Base-by-base conservation (phyloP, 1,140 invertebrate genomes). In the Chelonus insularis region DNA sequence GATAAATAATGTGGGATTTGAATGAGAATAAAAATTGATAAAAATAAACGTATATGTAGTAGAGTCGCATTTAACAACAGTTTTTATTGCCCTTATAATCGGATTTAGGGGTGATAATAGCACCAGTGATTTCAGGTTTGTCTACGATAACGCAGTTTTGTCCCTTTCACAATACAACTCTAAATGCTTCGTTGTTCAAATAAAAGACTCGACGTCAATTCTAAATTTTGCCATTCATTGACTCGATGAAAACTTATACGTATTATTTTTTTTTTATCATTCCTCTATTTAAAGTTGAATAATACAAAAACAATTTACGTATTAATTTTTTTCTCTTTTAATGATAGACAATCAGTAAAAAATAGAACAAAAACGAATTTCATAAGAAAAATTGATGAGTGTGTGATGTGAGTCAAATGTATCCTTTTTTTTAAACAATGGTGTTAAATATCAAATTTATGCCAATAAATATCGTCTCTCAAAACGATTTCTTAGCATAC, bases 91-190 rank as follows among this genome's bases (percentile, higher is more conserved):
- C 70, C 71, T 69, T 65, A 73, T 78, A 77, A 79, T 77, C 73
- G 70, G 72, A 77, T 77, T 72, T 70, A 62, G 71, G 52, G 64
- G 66, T 65, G 68, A 68, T 67, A 72, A 75, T 76, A 72, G 72
- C 69, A 64, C 63, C 71, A 71, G 72, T 78, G 75, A 78, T 78
- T 77, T 78, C 68, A 71, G 75, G 72, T 79, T 79, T 79, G 77
- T 78, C 77, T 79, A 75, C 70, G 69, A 64, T 78, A 79, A 79
- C 71, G 69, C 67, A 75, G 74, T 79, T 79, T 69, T 75, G 71
- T 67, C 63, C 64, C 67, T 32, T 59, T 54, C 52, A 75, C 71
- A 76, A 77, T 76, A 71, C 62, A 64, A 47, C 47, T 34, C 36
- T 77, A 74, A 78, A 78, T 78, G 71, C 71, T 68, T 77, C 70